Evolutionary conservation across 1,140 invertebrate genomes (phyloP).

Genomic region (Calycopis cecrops): DNA sequence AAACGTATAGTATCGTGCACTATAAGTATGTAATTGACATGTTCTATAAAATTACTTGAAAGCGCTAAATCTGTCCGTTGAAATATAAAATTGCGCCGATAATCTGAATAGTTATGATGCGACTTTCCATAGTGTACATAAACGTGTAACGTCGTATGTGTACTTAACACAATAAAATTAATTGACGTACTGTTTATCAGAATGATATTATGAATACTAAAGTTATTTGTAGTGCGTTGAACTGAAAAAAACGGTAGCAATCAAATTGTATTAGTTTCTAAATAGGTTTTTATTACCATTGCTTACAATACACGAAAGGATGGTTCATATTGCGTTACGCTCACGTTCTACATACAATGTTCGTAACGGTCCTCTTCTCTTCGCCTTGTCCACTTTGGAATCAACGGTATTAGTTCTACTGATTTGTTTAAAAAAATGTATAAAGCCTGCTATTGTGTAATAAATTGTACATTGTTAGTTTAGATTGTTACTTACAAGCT

Average conservation of each 20-base stretch:
- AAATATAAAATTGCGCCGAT: neutral
- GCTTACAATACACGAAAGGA: conserved; percentile 41
- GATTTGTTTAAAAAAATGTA: conserved; percentile 49
- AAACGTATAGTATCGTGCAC: neutral
- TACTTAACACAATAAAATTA: neutral
- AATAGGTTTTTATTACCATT: conserved; percentile 39
- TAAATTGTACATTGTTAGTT: conserved; percentile 51
- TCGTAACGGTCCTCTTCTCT: conserved; percentile 48
- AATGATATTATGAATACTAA: conserved; percentile 5
- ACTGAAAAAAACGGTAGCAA: conserved; percentile 27
- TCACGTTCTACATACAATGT: conserved; percentile 57
- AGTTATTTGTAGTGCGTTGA: conserved; percentile 31
- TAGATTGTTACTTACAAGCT: conserved; percentile 11
- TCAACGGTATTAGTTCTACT: conserved; percentile 52
- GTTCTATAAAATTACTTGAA: neutral
- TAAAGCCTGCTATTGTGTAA: conserved; percentile 32
- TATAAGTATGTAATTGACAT: conserved; percentile 2
- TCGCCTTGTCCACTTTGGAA: conserved; percentile 40
- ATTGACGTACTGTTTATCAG: neutral
- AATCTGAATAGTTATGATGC: neutral
- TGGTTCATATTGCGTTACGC: conserved; percentile 46
- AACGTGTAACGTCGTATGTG: no score
- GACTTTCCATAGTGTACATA: neutral
- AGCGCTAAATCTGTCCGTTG: conserved; percentile 2
- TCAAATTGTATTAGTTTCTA: conserved; percentile 37